Conservation (phyloP, 2,113 vertebrate species). For the Pangasianodon gigas region DNA sequence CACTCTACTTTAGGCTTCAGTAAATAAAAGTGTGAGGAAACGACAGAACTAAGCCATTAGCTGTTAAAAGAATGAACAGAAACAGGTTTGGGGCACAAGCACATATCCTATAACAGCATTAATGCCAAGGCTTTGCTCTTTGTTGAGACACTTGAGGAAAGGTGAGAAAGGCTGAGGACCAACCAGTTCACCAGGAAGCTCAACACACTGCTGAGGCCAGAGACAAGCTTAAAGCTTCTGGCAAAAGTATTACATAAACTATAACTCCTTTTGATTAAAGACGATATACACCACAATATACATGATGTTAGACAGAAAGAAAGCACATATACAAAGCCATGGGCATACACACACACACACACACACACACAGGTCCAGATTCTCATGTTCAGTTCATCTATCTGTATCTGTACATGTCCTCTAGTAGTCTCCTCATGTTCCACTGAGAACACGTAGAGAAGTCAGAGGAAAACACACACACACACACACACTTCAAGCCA, state of each 20-base stretch:
- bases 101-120: constrained; percentile 15
- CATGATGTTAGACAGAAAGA: neutral
- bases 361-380: neutral
- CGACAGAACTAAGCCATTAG: neutral
- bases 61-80: constrained; percentile 14
- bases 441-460: neutral
- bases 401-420: neutral
- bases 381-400: neutral
- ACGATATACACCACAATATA: neutral
- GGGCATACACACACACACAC: too few relatives aligned
- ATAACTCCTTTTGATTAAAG: neutral
- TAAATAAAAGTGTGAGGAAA: neutral
- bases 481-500: neutral
- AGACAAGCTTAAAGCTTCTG: neutral
- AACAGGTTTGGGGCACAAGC: constrained; percentile 17
- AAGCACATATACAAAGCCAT: neutral
- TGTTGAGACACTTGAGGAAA: constrained; percentile 55
- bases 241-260: neutral
- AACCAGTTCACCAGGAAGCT: neutral
- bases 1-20: neutral
- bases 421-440: neutral
- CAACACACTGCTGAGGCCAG: neutral
- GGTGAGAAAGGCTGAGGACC: neutral
- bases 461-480: neutral
- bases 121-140: constrained; percentile 54